Conservation (phyloP, 1,140 invertebrate genomes). For the Bombus picipes region DNA sequence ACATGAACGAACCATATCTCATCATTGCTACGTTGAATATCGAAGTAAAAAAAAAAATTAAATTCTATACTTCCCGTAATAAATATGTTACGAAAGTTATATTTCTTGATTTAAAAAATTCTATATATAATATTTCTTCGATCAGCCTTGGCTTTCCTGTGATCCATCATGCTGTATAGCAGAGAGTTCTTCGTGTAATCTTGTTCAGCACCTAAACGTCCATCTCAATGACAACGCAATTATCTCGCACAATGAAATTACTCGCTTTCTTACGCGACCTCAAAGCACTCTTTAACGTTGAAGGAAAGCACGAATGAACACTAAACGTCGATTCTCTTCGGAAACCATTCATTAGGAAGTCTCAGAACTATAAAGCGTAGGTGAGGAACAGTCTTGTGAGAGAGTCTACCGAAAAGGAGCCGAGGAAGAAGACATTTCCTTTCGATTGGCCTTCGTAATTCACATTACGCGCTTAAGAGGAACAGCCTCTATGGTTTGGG, state of each 20-base stretch:
- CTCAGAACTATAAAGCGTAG: conserved; percentile 49
- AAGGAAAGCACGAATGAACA: background rate
- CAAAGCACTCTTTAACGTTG: background rate
- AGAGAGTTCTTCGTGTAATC: background rate
- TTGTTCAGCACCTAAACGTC: background rate
- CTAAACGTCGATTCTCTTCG: background rate
- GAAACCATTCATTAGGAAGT: conserved; percentile 26
- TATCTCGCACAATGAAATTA: conserved; percentile 3
- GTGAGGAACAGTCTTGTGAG: background rate
- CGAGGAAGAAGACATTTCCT: conserved; percentile 58
- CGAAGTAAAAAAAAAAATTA: no score
- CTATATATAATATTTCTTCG: background rate
- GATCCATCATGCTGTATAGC: background rate
- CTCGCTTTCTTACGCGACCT: conserved; percentile 13
- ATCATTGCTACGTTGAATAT: no score
- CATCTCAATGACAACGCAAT: conserved; percentile 17
- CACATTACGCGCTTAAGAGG: conserved; percentile 27
- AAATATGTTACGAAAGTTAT: background rate
- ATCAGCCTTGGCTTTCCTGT: background rate
- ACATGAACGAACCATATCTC: no score
- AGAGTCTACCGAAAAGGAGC: conserved; percentile 22
- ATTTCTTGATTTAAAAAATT: background rate
- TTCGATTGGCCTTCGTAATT: conserved; percentile 58
- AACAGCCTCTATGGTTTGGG: background rate
- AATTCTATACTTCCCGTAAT: no score